Evolutionary conservation across 92 coral and sea anemone species (phyloP).

Genomic region (Parazoanthus swiftii): DNA sequence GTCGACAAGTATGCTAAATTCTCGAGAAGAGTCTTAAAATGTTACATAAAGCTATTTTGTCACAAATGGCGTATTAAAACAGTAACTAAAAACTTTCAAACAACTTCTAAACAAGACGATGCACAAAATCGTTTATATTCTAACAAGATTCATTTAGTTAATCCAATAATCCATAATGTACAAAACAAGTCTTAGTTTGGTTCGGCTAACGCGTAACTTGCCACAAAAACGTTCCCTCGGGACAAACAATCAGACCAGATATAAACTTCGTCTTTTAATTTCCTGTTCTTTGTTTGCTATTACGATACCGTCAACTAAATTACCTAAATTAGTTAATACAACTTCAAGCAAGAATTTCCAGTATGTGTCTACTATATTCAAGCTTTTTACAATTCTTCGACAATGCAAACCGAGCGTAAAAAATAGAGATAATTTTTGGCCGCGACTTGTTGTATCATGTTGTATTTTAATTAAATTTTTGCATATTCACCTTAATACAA

Average conservation of each 20-base stretch:
- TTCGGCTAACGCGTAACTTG: background rate
- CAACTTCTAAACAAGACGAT: background rate
- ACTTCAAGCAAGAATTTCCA: background rate
- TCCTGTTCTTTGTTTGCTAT: background rate
- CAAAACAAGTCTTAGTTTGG: background rate
- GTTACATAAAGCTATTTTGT: no score
- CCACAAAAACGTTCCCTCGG: background rate
- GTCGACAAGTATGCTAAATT: background rate
- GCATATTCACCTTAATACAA: no score
- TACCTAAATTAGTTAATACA: background rate
- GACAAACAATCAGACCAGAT: background rate
- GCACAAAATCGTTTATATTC: background rate
- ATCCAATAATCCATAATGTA: background rate
- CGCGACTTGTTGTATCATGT: no score
- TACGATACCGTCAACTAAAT: background rate
- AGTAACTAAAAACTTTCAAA: no score
- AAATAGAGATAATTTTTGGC: no score
- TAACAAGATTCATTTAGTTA: background rate
- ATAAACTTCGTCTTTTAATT: background rate
- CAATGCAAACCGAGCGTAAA: no score
- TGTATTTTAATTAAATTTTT: no score
- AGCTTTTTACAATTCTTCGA: background rate
- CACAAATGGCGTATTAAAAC: no score
- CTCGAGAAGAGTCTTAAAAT: background rate
- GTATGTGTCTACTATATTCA: background rate